A percentile compares a stretch with the other conserved stretches of the same genome.
Conservation (phyloP, 1,140 invertebrate species). For the Heliconius himera region DNA sequence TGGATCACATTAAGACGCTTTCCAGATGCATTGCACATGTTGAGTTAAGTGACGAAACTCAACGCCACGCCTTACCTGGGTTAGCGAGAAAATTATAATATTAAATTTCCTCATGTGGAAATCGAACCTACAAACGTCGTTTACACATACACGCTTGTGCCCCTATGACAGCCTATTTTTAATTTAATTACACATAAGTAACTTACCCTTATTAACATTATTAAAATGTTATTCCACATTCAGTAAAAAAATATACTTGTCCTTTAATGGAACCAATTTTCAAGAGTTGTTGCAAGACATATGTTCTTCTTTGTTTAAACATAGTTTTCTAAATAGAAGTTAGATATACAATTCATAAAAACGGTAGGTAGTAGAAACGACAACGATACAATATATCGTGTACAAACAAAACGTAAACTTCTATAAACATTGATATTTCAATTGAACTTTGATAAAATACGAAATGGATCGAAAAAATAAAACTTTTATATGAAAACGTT, state of each 20-base stretch:
- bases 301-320: background rate
- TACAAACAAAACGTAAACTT: constrained; percentile 2
- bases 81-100: too few relatives aligned
- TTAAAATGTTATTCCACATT: too few relatives aligned
- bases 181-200: too few relatives aligned
- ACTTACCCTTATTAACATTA: too few relatives aligned
- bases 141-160: too few relatives aligned
- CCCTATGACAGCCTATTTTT: too few relatives aligned
- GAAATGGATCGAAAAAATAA: constrained; percentile 7
- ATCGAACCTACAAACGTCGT: too few relatives aligned
- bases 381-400: background rate
- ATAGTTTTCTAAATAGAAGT: background rate
- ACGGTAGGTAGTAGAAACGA: background rate
- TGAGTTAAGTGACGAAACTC: too few relatives aligned
- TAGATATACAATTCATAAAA: background rate
- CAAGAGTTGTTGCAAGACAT: background rate
- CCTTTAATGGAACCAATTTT: background rate
- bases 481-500: background rate
- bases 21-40: too few relatives aligned
- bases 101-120: too few relatives aligned
- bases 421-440: constrained; percentile 12
- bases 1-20: too few relatives aligned
- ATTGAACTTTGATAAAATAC: background rate
- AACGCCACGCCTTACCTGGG: too few relatives aligned
- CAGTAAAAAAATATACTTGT: background rate